A percentile compares a stretch with the other conserved stretches of the same genome.
phyloP scores from a whole-genome alignment of 2,797 vertebrate species.

The Chiloscyllium punctatum region DNA sequence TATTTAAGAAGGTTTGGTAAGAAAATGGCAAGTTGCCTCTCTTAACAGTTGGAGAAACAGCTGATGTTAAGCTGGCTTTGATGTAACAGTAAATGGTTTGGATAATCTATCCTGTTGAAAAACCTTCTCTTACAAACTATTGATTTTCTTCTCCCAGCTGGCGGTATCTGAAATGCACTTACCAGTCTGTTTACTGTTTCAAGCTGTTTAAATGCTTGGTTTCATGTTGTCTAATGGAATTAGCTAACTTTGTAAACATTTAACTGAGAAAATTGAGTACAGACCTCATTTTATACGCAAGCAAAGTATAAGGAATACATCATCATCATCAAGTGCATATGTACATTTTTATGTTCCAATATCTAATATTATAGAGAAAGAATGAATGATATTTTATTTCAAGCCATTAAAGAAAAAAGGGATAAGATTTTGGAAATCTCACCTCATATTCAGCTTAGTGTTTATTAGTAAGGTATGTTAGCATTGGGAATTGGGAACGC shows the following conservation, averaged over 20 bases:
- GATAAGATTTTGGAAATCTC: neutral
- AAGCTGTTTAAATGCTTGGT: constrained; percentile 42
- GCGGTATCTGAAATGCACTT: constrained; percentile 46
- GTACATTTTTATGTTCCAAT: neutral
- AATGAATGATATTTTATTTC: neutral
- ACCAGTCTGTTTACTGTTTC: constrained; percentile 49
- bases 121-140: constrained; percentile 53
- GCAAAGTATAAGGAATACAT: neutral
- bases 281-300: constrained; percentile 20
- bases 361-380: neutral
- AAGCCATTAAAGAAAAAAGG: neutral
- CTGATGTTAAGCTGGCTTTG: constrained; percentile 56
- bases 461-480: neutral
- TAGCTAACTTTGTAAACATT: constrained; percentile 48
- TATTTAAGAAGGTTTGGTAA: constrained; percentile 43
- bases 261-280: constrained; percentile 44
- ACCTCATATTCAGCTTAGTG: neutral
- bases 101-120: constrained; percentile 53
- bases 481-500: neutral
- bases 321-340: neutral
- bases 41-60: constrained; percentile 47
- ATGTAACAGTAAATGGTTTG: constrained; percentile 57
- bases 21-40: constrained; percentile 47
- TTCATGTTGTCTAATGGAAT: constrained; percentile 49
- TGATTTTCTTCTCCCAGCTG: constrained; percentile 53